Percentiles rank a stretch among this genome's conserved stretches.
These are phyloP conservation scores for Diogma glabrata DNA, from an alignment of 2,888 invertebrate species.

Conservation along the genomic window DNA sequence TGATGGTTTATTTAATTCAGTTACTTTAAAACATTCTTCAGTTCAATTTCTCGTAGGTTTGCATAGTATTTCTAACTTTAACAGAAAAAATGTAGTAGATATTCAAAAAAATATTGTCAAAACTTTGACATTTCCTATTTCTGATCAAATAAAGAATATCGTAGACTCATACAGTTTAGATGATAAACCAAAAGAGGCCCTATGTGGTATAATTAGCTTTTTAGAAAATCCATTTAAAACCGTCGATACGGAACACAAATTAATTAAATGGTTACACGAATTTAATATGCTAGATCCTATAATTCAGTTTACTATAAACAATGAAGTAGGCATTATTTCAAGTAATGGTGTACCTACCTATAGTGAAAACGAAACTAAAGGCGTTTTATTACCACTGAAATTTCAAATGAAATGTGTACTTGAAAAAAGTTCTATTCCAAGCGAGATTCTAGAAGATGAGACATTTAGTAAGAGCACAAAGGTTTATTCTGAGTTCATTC, in stretches of 20 bases:
- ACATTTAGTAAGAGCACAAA: not conserved
- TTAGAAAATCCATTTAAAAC: slow-evolving; percentile 9
- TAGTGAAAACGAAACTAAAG: slow-evolving; percentile 2
- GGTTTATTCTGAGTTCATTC: not conserved
- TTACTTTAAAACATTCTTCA: slow-evolving; percentile 4
- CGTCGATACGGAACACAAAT: not conserved
- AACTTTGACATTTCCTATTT: not conserved
- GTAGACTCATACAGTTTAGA: not conserved
- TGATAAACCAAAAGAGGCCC: not conserved
- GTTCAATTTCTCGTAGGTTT: not conserved
- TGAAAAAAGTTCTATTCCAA: not conserved
- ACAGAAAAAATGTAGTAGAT: slow-evolving; percentile 6
- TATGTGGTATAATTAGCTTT: not conserved
- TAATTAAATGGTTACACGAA: not conserved
- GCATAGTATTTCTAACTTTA: slow-evolving; percentile 5
- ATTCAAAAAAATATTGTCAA: not conserved
- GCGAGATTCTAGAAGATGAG: not conserved
- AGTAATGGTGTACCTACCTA: slow-evolving; percentile 1
- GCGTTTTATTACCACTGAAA: not conserved
- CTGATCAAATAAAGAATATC: not conserved
- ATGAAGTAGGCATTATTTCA: slow-evolving; percentile 4
- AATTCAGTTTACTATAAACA: slow-evolving; percentile 1
- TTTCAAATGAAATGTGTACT: slow-evolving; percentile 9
- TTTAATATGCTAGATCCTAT: not conserved
- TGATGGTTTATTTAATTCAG: too few relatives aligned